Evolutionary conservation across 2,888 invertebrate species (phyloP), one percentile per base, ranked within the genome.

Genomic region (Calliphora vomitoria): DNA sequence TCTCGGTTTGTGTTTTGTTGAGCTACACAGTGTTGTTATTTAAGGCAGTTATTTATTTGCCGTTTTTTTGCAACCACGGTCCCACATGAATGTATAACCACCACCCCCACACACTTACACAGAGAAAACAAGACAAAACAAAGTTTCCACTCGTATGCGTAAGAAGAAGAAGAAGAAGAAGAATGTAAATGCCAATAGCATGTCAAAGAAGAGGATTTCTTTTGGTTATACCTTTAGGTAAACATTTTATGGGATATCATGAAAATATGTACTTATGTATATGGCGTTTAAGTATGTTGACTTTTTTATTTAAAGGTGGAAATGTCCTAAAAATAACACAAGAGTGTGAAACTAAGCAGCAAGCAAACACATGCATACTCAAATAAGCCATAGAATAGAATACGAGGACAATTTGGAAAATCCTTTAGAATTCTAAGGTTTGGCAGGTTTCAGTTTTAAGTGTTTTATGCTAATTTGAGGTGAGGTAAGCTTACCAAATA

Each of bases 161-260:
- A 20, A n/a, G 3, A 60, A 60, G 1, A 60, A 15, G 8, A 31
- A 60, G 8, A 31, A n/a, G n/a, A n/a, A 31, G 8, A 47, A 69
- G 15, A 25, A 58, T 15, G 31, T 31, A 69, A 50, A 69, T n/a
- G 64, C 50, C 60, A 35, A 31, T 31, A 31, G 31, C 60, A 31
- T 60, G 31, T 60, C 31, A 60, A 60, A 60, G 8, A 25, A 25
- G 25, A 58, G 20, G 44, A 35, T 60, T 60, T 60, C 31, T 15
- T 60, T 20, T 0, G 3, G n/a, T n/a, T n/a, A n/a, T n/a, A n/a
- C n/a, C n/a, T 8, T 44, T 25, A 44, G 25, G 20, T 66, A 69
- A 79, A 66, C n/a, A 69, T 71, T 71, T 80, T 60, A 71, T 71
- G 80, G 38, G 11, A 38, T 62, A 71, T 80, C 74, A 75, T 75